Conservation (phyloP, 2,888 invertebrate species). For the Ennomos fuscantarius region DNA sequence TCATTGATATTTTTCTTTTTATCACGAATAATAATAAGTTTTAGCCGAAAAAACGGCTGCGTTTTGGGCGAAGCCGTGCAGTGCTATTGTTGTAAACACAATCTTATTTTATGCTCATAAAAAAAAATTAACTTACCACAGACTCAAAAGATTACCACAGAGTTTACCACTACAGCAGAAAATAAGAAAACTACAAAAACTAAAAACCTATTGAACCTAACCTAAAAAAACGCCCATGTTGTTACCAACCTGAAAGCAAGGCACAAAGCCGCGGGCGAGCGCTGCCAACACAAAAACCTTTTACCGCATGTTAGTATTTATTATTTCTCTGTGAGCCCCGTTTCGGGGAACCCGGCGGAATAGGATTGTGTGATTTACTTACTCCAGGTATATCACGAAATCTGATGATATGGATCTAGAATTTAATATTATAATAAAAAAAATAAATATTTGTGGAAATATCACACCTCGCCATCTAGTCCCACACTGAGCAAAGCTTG, state of each 20-base stretch:
- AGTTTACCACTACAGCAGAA: no score
- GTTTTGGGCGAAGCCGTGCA: no score
- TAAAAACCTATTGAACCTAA: neutral
- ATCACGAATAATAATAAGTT: no score
- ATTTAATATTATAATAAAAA: neutral
- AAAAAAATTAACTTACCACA: no score
- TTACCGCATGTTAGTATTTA: conserved; percentile 16
- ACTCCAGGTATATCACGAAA: conserved; percentile 5
- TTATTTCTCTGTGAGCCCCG: conserved; percentile 4
- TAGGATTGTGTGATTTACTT: conserved; percentile 11
- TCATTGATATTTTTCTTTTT: no score
- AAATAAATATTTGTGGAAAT: no score
- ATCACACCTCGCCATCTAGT: no score
- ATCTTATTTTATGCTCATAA: no score
- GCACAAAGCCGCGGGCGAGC: conserved; percentile 14
- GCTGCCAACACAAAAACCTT: conserved; percentile 36
- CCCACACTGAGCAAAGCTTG: no score
- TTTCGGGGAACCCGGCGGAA: conserved; percentile 7
- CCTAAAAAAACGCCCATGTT: neutral
- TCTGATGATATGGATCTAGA: neutral
- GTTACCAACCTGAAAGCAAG: neutral
- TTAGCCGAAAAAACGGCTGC: no score
- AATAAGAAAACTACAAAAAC: neutral
- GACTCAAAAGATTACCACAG: no score
- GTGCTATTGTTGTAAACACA: no score